Evolutionary conservation across 2,113 vertebrate genomes (phyloP).

Genomic region (Hydropotes inermis): DNA sequence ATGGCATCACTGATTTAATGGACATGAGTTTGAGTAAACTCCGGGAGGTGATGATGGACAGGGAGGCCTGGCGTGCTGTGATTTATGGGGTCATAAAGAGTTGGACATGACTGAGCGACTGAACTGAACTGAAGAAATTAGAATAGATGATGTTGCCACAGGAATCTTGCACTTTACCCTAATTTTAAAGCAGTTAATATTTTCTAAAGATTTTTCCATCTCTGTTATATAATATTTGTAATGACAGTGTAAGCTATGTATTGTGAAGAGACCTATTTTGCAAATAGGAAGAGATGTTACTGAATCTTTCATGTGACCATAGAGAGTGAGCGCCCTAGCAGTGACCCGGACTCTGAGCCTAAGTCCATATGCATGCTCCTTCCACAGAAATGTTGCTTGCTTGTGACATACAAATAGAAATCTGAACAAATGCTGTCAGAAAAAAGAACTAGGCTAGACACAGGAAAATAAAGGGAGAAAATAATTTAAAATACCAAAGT

Average conservation of each 20-base stretch:
- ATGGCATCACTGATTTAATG: not conserved
- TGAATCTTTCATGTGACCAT: not conserved
- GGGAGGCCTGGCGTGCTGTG: accelerated
- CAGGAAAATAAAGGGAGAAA: not conserved
- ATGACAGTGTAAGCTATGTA: not conserved
- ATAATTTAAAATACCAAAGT: not conserved
- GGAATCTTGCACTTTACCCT: not conserved
- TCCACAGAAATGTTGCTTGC: not conserved
- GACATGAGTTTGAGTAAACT: not conserved
- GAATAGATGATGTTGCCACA: not conserved
- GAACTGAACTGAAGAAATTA: not conserved
- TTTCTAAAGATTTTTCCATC: not conserved
- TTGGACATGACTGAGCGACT: accelerated
- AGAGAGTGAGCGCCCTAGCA: not conserved
- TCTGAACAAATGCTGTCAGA: not conserved
- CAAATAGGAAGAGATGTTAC: not conserved
- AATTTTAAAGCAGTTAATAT: not conserved
- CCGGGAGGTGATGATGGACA: not conserved
- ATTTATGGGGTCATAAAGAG: not conserved
- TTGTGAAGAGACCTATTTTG: not conserved
- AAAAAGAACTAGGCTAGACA: not conserved
- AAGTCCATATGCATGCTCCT: not conserved
- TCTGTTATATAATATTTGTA: not conserved
- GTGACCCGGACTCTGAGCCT: not conserved
- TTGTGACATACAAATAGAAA: not conserved